Evolutionary conservation across 2,888 invertebrate genomes (phyloP).

Genomic region (Microdon myrmicae): DNA sequence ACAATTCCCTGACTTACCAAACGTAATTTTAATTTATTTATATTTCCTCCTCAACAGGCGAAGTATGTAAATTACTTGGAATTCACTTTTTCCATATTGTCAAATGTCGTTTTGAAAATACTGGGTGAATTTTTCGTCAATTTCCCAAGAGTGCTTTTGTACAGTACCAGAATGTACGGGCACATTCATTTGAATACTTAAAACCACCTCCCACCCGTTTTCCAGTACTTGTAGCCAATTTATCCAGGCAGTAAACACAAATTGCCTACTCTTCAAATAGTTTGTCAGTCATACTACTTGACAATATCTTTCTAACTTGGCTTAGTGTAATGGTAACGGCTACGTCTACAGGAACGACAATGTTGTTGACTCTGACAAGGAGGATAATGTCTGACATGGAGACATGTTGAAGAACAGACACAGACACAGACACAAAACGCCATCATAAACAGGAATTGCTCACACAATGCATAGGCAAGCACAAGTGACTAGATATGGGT

Average conservation of each 20-base stretch:
- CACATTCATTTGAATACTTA: conserved; percentile 24
- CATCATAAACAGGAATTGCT: not conserved
- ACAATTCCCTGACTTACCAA: too few species aligned
- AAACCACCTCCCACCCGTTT: not conserved
- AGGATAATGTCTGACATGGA: conserved; percentile 5
- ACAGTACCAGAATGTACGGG: not conserved
- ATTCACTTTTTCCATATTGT: too few species aligned
- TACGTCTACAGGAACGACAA: not conserved
- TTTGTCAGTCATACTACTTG: conserved; percentile 44
- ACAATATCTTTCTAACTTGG: conserved; percentile 32
- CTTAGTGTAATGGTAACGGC: not conserved
- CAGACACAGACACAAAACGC: conserved; percentile 12
- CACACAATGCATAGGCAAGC: not conserved
- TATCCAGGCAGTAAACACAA: conserved; percentile 45
- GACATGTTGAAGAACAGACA: conserved; percentile 13
- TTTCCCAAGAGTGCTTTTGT: too few species aligned
- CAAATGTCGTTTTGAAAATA: conserved; percentile 14
- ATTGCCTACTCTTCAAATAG: conserved; percentile 43
- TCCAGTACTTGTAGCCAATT: conserved; percentile 35
- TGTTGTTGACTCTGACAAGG: not conserved
- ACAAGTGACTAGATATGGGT: conserved; percentile 11
- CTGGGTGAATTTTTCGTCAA: conserved; percentile 29
- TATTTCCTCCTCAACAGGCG: too few species aligned
- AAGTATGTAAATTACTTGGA: too few species aligned
- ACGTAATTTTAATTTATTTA: too few species aligned